phyloP scores from a whole-genome alignment of 2,113 vertebrate genomes.

The Colaptes auratus region DNA sequence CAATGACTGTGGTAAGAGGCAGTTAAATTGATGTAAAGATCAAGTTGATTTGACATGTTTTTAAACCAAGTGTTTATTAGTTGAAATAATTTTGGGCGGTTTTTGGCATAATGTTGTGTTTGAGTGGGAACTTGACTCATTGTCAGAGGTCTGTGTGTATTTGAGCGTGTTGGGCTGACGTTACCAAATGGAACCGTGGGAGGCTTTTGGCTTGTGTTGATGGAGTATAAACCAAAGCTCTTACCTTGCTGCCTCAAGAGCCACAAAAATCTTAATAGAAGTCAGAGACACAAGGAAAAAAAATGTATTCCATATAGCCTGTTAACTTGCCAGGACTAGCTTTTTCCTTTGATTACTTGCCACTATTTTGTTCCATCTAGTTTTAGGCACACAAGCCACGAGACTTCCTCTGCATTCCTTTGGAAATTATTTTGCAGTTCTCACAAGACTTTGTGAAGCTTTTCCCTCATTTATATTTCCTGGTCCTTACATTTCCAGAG shows the following conservation, averaged over 20 bases:
- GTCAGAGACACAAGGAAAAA: slow-evolving; percentile 20
- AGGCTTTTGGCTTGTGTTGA: slow-evolving; percentile 44
- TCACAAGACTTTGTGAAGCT: background rate
- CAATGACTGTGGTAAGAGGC: slow-evolving; percentile 18
- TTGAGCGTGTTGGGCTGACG: slow-evolving; percentile 24
- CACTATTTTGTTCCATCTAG: background rate
- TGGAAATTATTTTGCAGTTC: slow-evolving; percentile 35
- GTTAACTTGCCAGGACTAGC: background rate
- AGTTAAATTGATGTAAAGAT: slow-evolving; percentile 48
- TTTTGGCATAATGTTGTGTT: slow-evolving; percentile 43
- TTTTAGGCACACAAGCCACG: background rate
- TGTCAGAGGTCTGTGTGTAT: slow-evolving; percentile 43
- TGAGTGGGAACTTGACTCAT: slow-evolving; percentile 59
- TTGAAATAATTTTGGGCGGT: slow-evolving; percentile 55
- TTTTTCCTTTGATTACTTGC: slow-evolving; percentile 4
- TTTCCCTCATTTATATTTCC: background rate
- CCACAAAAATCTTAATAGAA: slow-evolving; percentile 45
- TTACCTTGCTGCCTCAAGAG: slow-evolving; percentile 43
- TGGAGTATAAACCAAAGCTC: slow-evolving; percentile 14
- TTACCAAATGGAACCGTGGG: slow-evolving; percentile 46
- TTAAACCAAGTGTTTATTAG: slow-evolving; percentile 65
- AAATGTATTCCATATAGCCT: background rate
- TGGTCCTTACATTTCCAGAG: background rate
- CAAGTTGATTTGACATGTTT: slow-evolving; percentile 47
- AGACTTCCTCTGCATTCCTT: background rate